Conservation (phyloP, 2,888 invertebrate genomes). For the Cryptocheilus praepositus region DNA sequence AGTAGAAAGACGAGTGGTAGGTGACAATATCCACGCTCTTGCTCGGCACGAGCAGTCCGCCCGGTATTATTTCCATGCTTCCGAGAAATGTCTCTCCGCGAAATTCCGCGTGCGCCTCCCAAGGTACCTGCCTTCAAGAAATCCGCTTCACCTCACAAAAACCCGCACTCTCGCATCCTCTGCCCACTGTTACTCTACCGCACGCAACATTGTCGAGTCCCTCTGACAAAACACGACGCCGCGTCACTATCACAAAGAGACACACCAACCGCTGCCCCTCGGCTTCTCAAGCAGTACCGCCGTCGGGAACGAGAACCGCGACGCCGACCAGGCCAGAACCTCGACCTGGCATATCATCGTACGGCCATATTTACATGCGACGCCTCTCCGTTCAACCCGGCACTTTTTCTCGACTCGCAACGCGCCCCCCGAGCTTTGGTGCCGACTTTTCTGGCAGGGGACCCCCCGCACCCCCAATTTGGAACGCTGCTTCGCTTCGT, state of each 20-base stretch:
- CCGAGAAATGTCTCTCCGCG: too few relatives aligned
- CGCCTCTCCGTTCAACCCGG: not conserved
- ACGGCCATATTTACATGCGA: slow-evolving; percentile 17
- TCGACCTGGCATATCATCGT: slow-evolving; percentile 6
- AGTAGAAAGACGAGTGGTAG: slow-evolving; percentile 72
- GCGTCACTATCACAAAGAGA: not conserved
- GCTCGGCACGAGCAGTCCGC: slow-evolving; percentile 61
- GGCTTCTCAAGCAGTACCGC: not conserved
- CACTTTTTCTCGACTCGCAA: not conserved
- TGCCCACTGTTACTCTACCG: not conserved
- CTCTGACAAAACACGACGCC: too few relatives aligned
- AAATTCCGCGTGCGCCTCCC: too few relatives aligned
- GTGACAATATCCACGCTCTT: slow-evolving; percentile 66
- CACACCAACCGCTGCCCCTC: not conserved
- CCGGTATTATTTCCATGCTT: slow-evolving; percentile 67
- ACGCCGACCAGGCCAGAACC: not conserved
- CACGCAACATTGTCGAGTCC: too few relatives aligned
- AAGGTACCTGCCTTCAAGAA: too few relatives aligned
- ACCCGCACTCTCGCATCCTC: too few relatives aligned
- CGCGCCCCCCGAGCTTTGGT: slow-evolving; percentile 1
- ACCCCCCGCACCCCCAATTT: too few relatives aligned
- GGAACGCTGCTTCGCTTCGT: too few relatives aligned
- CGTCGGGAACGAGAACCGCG: slow-evolving; percentile 15
- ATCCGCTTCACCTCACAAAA: too few relatives aligned
- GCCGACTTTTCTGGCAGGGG: too few relatives aligned